A percentile compares a stretch with the other conserved stretches of the same genome.
Evolutionary conservation across 1,140 invertebrate genomes (phyloP).

Genomic region (Gryon sp.): DNA sequence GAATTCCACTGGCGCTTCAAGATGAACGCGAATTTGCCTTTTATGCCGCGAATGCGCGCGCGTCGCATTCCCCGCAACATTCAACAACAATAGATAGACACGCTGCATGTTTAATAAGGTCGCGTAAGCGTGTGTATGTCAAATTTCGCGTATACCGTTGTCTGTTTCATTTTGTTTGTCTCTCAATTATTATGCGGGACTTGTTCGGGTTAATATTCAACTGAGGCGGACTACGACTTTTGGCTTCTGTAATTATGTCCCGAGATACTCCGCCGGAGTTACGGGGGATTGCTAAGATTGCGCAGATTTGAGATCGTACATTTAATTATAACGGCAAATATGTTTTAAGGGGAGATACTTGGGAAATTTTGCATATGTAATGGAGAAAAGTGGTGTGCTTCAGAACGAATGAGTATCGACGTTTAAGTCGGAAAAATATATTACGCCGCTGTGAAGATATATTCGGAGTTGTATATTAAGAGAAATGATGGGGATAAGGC

Average conservation of each 20-base stretch:
- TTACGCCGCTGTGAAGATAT: too few relatives aligned
- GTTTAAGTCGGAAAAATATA: too few relatives aligned
- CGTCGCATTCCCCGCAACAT: constrained; percentile 39
- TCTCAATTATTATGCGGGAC: constrained; percentile 46
- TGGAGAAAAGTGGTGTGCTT: too few relatives aligned
- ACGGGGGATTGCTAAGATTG: not conserved
- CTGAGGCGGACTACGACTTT: not conserved
- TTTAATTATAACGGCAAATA: too few relatives aligned
- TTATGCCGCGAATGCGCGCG: constrained; percentile 40
- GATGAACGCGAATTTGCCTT: constrained; percentile 48
- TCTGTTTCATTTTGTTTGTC: constrained; percentile 52
- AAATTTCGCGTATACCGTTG: constrained; percentile 37
- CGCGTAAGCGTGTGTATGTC: constrained; percentile 38
- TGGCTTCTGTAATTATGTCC: constrained; percentile 20
- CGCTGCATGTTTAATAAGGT: constrained; percentile 48
- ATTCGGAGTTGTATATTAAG: too few relatives aligned
- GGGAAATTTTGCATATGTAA: too few relatives aligned
- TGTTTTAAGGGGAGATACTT: too few relatives aligned
- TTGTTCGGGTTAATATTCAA: constrained; percentile 39
- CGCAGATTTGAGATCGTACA: too few relatives aligned
- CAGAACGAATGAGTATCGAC: too few relatives aligned
- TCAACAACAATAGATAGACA: constrained; percentile 49
- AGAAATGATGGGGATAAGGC: too few relatives aligned
- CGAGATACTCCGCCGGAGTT: not conserved
- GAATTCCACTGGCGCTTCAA: constrained; percentile 45